Evolutionary conservation across 64 coral and sea anemone genomes (phyloP).

Genomic region (Actinia equina): DNA sequence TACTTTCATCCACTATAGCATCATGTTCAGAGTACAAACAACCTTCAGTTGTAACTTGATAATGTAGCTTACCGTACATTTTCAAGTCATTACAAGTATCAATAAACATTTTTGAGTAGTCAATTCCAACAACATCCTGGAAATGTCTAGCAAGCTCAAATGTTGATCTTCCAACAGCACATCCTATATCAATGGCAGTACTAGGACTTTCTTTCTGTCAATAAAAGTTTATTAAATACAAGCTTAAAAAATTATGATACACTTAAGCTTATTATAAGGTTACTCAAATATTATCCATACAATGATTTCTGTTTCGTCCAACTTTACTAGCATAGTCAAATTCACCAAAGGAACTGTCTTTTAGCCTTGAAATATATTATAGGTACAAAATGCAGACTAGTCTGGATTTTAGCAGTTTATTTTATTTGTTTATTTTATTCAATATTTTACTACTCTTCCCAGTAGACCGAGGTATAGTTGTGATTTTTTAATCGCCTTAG

Average conservation of each 20-base stretch:
- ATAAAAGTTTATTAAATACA: not conserved
- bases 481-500: no score
- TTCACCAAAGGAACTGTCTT: not conserved
- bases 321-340: no score
- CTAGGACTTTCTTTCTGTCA: conserved; percentile 33
- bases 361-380: not conserved
- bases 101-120: conserved; percentile 42
- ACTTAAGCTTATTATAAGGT: no score
- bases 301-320: no score
- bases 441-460: no score
- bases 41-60: conserved; percentile 53
- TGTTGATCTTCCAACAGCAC: conserved; percentile 50
- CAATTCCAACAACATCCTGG: conserved; percentile 60
- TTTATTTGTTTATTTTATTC: no score
- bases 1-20: conserved; percentile 30
- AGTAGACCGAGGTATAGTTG: no score
- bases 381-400: no score
- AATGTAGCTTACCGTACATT: conserved; percentile 38
- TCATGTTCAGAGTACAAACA: conserved; percentile 41
- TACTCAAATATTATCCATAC: no score
- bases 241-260: not conserved
- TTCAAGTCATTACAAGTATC: conserved; percentile 34
- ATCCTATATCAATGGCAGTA: conserved; percentile 53
- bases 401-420: no score
- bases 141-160: conserved; percentile 54